A percentile compares a stretch with the other conserved stretches of the same genome.
These are phyloP conservation scores for Ptychodera flava DNA, from an alignment of 35 echinoderm and acorn worm species.

Conservation along the genomic window DNA sequence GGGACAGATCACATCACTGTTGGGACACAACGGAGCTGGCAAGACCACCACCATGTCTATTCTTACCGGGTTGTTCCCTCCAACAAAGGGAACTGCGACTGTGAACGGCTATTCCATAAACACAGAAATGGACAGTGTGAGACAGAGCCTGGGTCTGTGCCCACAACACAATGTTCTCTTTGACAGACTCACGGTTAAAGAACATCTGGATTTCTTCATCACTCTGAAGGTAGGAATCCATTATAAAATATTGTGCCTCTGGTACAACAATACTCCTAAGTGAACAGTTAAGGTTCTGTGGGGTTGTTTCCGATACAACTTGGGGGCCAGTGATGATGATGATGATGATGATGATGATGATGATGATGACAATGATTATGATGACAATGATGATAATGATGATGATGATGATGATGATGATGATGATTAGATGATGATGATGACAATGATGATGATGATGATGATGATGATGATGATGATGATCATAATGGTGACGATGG, in stretches of 20 bases:
- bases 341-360: not conserved
- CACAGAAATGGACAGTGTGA: constrained; percentile 61
- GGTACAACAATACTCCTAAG: not conserved
- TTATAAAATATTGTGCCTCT: not conserved
- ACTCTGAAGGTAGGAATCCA: constrained; percentile 56
- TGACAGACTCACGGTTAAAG: constrained; percentile 89
- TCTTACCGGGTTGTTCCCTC: constrained; percentile 91
- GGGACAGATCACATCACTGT: constrained; percentile 92
- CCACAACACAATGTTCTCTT: constrained; percentile 99
- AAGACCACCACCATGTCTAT: constrained; percentile 99
- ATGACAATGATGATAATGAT: constrained; percentile 5
- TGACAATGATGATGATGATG: not conserved
- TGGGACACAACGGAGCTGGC: constrained; percentile 96
- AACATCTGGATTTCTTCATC: constrained; percentile 96
- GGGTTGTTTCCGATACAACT: not conserved
- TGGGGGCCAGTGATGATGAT: not conserved
- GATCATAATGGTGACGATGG: no score
- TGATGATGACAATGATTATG: no score
- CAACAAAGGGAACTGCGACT: constrained; percentile 53
- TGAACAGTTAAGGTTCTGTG: not conserved
- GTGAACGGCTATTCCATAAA: constrained; percentile 75
- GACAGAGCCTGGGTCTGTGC: constrained; percentile 80
- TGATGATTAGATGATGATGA: no score
- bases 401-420: constrained; percentile 7
- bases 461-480: constrained; percentile 8